Evolutionary conservation across 2,888 invertebrate species (phyloP).

Genomic region (Dryococelus australis): DNA sequence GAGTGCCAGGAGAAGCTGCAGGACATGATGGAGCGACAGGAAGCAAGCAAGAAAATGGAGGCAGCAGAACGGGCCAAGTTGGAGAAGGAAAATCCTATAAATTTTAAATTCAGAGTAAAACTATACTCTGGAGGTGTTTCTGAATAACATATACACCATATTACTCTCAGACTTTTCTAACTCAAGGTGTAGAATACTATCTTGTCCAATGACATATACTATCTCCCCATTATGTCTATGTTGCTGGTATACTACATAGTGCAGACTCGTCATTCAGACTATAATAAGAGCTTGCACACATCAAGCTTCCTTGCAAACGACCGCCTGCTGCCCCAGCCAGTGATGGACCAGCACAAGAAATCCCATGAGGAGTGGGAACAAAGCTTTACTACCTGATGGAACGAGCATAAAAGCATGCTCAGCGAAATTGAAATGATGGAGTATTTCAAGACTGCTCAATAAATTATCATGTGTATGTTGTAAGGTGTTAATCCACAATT

Average conservation of each 20-base stretch:
- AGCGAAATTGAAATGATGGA: conserved; percentile 99
- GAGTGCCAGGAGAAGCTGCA: too few relatives aligned
- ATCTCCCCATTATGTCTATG: conserved; percentile 98
- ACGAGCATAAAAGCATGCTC: conserved; percentile 91
- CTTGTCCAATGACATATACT: conserved; percentile 98
- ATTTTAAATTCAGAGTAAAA: conserved; percentile 99
- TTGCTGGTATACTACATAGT: conserved; percentile 97
- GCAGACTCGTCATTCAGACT: conserved; percentile 98
- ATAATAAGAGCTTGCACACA: conserved; percentile 81
- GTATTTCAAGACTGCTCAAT: conserved; percentile 97
- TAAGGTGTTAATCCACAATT: too few relatives aligned
- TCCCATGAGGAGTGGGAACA: conserved; percentile 98
- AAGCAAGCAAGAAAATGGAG: too few relatives aligned
- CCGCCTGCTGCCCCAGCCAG: conserved; percentile 91
- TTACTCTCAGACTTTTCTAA: conserved; percentile 94
- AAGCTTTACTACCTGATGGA: conserved; percentile 98
- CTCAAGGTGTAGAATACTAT: conserved; percentile 97
- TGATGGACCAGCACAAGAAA: conserved; percentile 98
- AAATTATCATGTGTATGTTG: conserved; percentile 98
- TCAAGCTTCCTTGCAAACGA: conserved; percentile 92
- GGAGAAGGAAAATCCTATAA: conserved; percentile 98
- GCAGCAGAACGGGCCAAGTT: conserved; percentile 98
- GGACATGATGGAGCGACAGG: too few relatives aligned
- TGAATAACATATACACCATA: conserved; percentile 99
- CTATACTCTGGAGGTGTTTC: conserved; percentile 99